phyloP scores from a whole-genome alignment of 2,113 vertebrate genomes.

The Semnopithecus entellus region DNA sequence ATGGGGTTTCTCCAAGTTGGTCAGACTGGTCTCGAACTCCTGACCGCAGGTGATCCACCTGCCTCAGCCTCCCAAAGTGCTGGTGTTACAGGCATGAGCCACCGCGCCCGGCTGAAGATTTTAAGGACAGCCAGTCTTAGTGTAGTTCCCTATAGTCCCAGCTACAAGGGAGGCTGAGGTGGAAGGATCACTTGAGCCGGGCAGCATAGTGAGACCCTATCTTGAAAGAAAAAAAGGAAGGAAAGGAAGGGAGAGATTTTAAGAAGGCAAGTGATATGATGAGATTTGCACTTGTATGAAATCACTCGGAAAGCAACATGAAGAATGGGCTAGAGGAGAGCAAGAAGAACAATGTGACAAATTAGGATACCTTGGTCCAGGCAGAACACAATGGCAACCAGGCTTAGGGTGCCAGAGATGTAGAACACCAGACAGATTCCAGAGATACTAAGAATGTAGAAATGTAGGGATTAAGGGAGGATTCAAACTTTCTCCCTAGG shows the following conservation, averaged over 20 bases:
- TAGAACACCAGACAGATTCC: not conserved
- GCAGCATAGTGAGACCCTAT: too few species aligned
- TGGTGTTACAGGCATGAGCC: too few species aligned
- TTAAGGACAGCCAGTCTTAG: too few species aligned
- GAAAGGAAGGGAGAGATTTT: not conserved
- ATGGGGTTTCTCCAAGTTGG: too few species aligned
- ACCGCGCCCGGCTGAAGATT: too few species aligned
- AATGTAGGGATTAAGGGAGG: too few species aligned
- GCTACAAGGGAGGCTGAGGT: too few species aligned
- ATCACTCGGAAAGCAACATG: not conserved
- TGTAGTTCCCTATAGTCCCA: too few species aligned
- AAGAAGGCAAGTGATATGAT: not conserved
- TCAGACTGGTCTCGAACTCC: too few species aligned
- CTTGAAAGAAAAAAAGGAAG: too few species aligned
- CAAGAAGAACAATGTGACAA: not conserved
- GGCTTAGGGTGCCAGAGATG: not conserved
- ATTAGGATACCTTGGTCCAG: not conserved
- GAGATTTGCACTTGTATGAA: not conserved
- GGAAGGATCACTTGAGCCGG: too few species aligned
- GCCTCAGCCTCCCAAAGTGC: too few species aligned
- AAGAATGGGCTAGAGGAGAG: not conserved
- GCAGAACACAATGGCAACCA: not conserved
- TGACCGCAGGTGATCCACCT: fast-evolving
- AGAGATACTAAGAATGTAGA: not conserved
- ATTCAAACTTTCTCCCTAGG: not conserved